Evolutionary conservation across 2,888 invertebrate genomes (phyloP).

Genomic region (Drosophila testacea): DNA sequence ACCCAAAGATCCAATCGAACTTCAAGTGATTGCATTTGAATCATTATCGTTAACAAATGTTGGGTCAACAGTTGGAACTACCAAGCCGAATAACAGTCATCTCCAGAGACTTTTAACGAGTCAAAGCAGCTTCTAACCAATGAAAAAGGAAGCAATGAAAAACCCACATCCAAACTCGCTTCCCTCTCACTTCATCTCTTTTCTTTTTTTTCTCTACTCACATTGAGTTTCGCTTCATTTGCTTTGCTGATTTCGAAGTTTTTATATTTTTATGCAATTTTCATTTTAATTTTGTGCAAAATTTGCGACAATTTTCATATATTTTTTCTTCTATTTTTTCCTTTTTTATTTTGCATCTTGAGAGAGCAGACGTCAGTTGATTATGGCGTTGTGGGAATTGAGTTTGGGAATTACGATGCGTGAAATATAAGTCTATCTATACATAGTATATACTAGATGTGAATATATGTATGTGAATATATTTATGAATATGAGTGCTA

Average conservation of each 20-base stretch:
- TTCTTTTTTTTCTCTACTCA: not conserved
- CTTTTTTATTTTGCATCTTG: constrained; percentile 31
- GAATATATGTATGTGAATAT: not conserved
- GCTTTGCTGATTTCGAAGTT: constrained; percentile 75
- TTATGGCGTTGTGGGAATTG: constrained; percentile 74
- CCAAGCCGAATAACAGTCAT: not conserved
- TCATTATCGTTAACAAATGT: not conserved
- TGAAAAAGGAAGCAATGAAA: not conserved
- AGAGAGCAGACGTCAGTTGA: constrained; percentile 56
- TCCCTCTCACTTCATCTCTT: not conserved
- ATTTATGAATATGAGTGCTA: constrained; percentile 10
- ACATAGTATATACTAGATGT: not conserved
- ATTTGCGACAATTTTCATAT: constrained; percentile 45
- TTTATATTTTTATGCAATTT: constrained; percentile 69
- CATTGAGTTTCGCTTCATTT: constrained; percentile 59
- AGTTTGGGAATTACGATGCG: constrained; percentile 77
- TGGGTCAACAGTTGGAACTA: not conserved
- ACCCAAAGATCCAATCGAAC: not conserved
- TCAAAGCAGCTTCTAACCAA: constrained; percentile 3
- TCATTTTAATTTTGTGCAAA: constrained; percentile 59
- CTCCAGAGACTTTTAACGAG: constrained; percentile 35
- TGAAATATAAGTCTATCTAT: constrained; percentile 50
- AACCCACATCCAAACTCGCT: not conserved
- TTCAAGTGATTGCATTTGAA: not conserved
- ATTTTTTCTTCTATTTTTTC: constrained; percentile 12